Base-by-base conservation (phyloP, 64 coral and sea anemone genomes). In the Montipora capricornis region DNA sequence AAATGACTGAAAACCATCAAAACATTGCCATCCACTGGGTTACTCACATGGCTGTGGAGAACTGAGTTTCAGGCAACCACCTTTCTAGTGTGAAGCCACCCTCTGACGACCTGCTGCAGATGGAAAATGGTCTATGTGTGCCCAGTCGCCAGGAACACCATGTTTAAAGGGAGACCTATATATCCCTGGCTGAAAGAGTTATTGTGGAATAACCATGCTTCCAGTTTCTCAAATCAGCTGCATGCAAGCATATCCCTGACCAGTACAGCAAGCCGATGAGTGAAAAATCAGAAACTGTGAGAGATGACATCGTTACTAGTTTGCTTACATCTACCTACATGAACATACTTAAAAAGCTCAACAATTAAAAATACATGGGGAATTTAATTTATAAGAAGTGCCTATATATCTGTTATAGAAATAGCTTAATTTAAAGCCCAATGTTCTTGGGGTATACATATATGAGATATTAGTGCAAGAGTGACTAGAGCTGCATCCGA, bases 1-100 rank as follows among this genome's bases (percentile, higher is more conserved):
- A 17, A 10, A 93, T 87, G 91, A 93, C 91, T 1, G 91, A 93
- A 29, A 8, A 93, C 8, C 91, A 93, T 37, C 91, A 93, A 74
- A 93, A 93, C 24, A 8, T 93, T 50, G 91, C 80, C 26, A 26
- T 62, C 1, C 74, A 80, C 61, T 88, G 68, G 61, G 82, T 93
- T 13, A 57, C 83, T 15, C 2, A 67, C 3, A 71, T 87, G 91
- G 44, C 82, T 4, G 76, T 83, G 4, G 91, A 93, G 22, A 86
- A 92, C 14, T 5, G 83, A 19, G 83, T 86, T 5, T 86, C 19
- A 51, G 83, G 83, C 45, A 86, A 86, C 60, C 83, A 86, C n/a
- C 49, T 86, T 4, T 86, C 83, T 1, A 47, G n/a, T 59, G 19
- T 8, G 1, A 86, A 86, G 37, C 59, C 83, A 16, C 11, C 61